Percentiles rank a stretch among this genome's conserved stretches.
phyloP scores from a whole-genome alignment of 2,113 vertebrate genomes.

The Chaenocephalus aceratus region DNA sequence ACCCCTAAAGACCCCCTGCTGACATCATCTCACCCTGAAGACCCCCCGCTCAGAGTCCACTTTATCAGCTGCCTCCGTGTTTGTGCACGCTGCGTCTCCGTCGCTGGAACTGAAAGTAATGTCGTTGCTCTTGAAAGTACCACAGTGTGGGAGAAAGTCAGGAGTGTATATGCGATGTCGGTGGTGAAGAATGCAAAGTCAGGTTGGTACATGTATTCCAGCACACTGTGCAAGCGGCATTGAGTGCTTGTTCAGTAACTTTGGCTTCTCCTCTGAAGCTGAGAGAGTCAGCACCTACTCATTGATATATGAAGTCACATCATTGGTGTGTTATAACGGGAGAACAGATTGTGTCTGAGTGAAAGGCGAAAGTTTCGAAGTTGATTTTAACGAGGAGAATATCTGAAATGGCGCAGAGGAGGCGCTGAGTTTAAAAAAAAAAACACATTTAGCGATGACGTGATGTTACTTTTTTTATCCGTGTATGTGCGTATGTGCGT shows the following conservation, averaged over 20 bases:
- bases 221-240: neutral
- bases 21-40: conserved; percentile 60
- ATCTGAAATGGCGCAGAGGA: neutral
- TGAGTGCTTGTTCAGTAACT: conserved; percentile 11
- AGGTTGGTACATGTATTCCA: no score
- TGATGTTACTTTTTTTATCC: neutral
- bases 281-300: conserved; percentile 12
- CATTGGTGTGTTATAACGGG: conserved; percentile 10
- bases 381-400: conserved; percentile 10
- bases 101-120: conserved; percentile 32
- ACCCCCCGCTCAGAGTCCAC: conserved; percentile 24
- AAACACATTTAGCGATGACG: neutral
- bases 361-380: conserved; percentile 20
- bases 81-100: conserved; percentile 40
- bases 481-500: no score
- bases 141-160: no score
- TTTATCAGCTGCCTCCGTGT: conserved; percentile 8
- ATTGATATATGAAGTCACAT: conserved; percentile 30
- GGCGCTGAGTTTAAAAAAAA: neutral
- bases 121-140: conserved; percentile 6
- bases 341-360: conserved; percentile 20
- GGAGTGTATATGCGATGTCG: neutral
- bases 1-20: conserved; percentile 34
- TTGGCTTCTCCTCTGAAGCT: conserved; percentile 31
- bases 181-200: conserved; percentile 7